Evolutionary conservation across 2,888 invertebrate species (phyloP).

Genomic region (Hetaerina titia): DNA sequence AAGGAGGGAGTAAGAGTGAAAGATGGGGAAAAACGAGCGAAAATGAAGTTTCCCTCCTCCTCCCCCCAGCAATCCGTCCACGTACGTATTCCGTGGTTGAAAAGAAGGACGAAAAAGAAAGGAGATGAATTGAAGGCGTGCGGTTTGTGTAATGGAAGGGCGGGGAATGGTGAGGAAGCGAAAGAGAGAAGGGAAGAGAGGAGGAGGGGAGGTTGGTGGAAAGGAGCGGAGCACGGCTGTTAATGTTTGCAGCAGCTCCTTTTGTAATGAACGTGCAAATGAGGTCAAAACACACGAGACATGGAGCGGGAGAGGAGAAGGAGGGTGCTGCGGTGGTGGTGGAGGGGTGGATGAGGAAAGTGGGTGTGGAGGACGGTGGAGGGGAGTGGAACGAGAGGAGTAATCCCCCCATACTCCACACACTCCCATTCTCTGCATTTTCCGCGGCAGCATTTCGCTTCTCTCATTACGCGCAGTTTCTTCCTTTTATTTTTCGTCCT

Average conservation of each 20-base stretch:
- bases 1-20: too few relatives aligned
- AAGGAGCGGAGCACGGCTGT: background rate
- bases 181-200: background rate
- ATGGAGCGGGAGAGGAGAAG: background rate
- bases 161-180: background rate
- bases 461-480: constrained; percentile 39
- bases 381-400: background rate
- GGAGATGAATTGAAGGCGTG: background rate
- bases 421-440: constrained; percentile 8
- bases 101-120: background rate
- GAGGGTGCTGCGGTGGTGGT: background rate
- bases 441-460: constrained; percentile 29
- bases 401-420: background rate
- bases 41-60: too few relatives aligned
- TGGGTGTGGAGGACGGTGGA: background rate
- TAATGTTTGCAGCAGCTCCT: constrained; percentile 13
- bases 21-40: too few relatives aligned
- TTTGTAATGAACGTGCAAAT: constrained; percentile 37
- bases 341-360: background rate
- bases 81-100: background rate
- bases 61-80: too few relatives aligned
- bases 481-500: background rate
- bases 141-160: background rate
- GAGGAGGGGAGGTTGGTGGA: background rate
- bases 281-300: constrained; percentile 40